Percentiles rank a stretch among this genome's conserved stretches.
Evolutionary conservation across 2,113 vertebrate species (phyloP).

Genomic region (Rhinolophus ferrumequinum): DNA sequence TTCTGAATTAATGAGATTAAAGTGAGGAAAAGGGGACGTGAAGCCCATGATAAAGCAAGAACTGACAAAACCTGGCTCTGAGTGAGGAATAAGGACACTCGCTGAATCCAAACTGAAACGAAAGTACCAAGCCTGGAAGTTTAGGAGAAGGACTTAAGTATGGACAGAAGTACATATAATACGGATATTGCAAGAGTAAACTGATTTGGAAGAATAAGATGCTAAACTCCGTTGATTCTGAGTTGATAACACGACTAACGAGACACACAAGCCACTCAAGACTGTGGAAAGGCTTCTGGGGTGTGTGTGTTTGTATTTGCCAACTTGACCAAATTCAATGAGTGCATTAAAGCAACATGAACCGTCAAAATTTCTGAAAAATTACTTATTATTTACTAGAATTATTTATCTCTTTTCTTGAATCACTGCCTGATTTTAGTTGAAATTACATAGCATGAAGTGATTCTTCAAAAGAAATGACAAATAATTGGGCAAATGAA

Average conservation of each 20-base stretch:
- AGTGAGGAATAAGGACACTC: background rate
- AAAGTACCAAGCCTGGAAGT: background rate
- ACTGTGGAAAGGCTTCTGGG: background rate
- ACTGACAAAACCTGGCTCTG: background rate
- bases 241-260: background rate
- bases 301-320: background rate
- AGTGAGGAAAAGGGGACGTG: background rate
- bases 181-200: background rate
- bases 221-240: background rate
- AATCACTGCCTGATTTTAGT: background rate
- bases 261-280: background rate
- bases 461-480: conserved; percentile 36
- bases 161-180: background rate
- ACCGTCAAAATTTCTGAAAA: background rate
- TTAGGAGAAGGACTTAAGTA: background rate
- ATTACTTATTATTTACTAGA: background rate
- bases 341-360: background rate
- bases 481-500: background rate
- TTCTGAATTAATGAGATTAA: background rate
- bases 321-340: background rate
- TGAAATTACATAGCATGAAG: conserved; percentile 33
- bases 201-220: background rate
- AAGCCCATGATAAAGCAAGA: background rate
- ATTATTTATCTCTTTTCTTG: background rate
- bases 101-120: background rate